Conservation (phyloP, 1,140 invertebrate genomes). For the Tetragnatha versicolor region DNA sequence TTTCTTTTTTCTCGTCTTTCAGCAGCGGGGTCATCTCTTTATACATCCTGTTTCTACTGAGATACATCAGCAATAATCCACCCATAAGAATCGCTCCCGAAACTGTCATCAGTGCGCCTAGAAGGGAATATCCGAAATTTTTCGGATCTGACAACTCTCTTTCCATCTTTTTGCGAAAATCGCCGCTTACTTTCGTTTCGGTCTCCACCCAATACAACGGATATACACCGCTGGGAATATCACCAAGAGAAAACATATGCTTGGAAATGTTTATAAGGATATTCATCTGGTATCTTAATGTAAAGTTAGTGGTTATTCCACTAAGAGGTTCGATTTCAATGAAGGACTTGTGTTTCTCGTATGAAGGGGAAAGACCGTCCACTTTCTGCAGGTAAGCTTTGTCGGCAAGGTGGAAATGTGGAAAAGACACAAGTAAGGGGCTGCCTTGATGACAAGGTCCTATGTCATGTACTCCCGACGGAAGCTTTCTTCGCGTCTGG, state of each 20-base stretch:
- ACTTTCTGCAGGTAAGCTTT: not conserved
- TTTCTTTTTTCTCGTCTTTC: too few species aligned
- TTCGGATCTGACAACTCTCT: too few species aligned
- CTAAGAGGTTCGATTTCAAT: not conserved
- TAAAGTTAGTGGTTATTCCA: not conserved
- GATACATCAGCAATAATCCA: too few species aligned
- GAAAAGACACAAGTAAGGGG: constrained; percentile 66
- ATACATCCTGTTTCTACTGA: too few species aligned
- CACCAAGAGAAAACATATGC: too few species aligned
- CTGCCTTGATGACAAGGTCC: constrained; percentile 36
- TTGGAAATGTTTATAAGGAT: too few species aligned
- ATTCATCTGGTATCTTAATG: constrained; percentile 1
- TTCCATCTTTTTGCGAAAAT: too few species aligned
- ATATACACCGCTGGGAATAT: not conserved
- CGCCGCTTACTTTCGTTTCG: too few species aligned
- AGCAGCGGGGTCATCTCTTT: too few species aligned
- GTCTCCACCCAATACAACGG: constrained; percentile 13
- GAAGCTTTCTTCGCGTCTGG: not conserved
- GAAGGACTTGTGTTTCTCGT: not conserved
- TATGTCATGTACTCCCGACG: constrained; percentile 28
- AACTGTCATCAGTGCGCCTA: too few species aligned
- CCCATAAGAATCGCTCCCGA: too few species aligned
- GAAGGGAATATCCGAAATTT: too few species aligned
- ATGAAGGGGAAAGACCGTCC: not conserved
- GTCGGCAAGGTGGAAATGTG: not conserved